Base-by-base conservation (phyloP, 1,140 invertebrate genomes). In the Calephelis nemesis region DNA sequence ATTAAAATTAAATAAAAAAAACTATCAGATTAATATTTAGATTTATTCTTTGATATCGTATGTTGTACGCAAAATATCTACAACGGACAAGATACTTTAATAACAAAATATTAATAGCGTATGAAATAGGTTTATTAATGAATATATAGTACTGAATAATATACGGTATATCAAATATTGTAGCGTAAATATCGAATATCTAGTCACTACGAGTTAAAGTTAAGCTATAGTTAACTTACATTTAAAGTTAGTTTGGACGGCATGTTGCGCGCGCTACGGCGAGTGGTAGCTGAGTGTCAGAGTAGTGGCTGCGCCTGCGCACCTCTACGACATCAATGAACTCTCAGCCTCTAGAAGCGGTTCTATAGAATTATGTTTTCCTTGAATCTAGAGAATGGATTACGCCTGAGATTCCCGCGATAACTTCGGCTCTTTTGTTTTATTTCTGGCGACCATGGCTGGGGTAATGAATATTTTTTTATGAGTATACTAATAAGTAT, bases 221-320 rank as follows among this genome's bases (percentile, higher is more conserved):
- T 58, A 66, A 66, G 49, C 60, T 47, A 30, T 19, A 7, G 54
- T 11, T 73, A 80, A 89, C 84, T 87, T 74, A 87, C 87, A 69
- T 75, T 82, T 70, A 82, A 62, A 74, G 73, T 75, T 60, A 75
- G 78, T 70, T 73, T 70, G 68, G 74, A 67, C 71, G 79, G 73
- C 86, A 90, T 87, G 84, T 84, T 88, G 87, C 77, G 75, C 72
- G 74, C 84, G 76, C 77, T 69, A 67, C 83, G 82, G 74, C 84
- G 87, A 80, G 72, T 83, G 79, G 76, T 83, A 64, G 75, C 73
- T 60, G 82, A 89, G 81, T 87, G 86, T 72, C 76, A 65, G 65
- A 60, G 71, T 74, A 75, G 6, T 77, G 75, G 71, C 73, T 77
- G 83, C 82, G 83, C 78, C 62, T 68, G 81, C 79, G 81, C 82